A percentile compares a stretch with the other conserved stretches of the same genome.
phyloP scores from a whole-genome alignment of 2,888 invertebrate species.

The Andrena bicolor region DNA sequence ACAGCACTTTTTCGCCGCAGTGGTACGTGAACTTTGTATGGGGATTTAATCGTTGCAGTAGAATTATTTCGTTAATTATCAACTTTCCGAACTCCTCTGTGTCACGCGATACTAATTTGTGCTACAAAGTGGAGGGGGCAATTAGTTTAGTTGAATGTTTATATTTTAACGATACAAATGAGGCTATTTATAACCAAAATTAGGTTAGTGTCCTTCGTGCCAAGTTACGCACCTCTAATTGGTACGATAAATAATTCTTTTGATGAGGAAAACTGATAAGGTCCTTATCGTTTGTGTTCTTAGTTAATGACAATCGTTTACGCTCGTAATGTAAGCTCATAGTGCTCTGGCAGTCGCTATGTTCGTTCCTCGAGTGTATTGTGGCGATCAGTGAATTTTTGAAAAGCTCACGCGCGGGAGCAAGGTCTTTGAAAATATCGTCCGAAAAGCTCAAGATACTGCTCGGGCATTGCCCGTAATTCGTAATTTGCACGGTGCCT shows the following conservation, averaged over 20 bases:
- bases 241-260: conserved; percentile 61
- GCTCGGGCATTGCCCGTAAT: conserved; percentile 27
- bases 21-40: conserved; percentile 72
- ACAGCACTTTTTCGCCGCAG: conserved; percentile 52
- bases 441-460: conserved; percentile 44
- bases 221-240: conserved; percentile 56
- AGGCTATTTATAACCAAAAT: neutral
- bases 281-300: conserved; percentile 3
- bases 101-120: conserved; percentile 55
- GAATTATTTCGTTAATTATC: conserved; percentile 61
- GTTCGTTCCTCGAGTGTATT: conserved; percentile 23
- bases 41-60: conserved; percentile 49
- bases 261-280: conserved; percentile 29
- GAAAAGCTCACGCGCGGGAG: neutral
- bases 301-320: conserved; percentile 10
- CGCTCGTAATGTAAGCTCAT: conserved; percentile 15
- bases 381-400: conserved; percentile 31
- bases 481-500: conserved; percentile 21
- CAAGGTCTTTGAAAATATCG: conserved; percentile 36
- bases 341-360: conserved; percentile 5
- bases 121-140: conserved; percentile 66
- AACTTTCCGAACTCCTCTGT: conserved; percentile 57
- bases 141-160: neutral
- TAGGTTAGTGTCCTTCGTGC: neutral
- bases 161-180: neutral